Conservation (phyloP, 2,113 vertebrate genomes). For the Phalacrocorax aristotelis region DNA sequence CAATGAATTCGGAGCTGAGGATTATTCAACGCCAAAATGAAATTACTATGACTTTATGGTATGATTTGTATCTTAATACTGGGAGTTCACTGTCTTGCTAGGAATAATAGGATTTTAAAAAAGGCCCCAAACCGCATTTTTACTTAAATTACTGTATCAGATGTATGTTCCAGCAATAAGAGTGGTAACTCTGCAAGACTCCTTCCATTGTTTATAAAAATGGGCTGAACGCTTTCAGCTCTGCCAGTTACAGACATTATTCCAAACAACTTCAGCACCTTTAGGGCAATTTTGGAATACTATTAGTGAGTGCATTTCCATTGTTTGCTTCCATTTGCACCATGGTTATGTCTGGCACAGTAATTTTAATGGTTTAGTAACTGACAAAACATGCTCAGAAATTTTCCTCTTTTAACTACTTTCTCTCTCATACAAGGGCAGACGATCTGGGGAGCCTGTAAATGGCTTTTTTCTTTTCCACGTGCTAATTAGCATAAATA, state of each 20-base stretch:
- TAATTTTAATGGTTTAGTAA: constrained; percentile 2
- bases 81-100: constrained; percentile 5
- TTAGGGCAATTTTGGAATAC: background rate
- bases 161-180: constrained; percentile 21
- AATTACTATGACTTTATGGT: background rate
- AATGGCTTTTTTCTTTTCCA: constrained; percentile 14
- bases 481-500: background rate
- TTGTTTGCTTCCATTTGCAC: background rate
- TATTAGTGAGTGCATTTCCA: background rate
- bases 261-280: constrained; percentile 30
- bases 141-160: background rate
- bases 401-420: constrained; percentile 16
- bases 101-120: constrained; percentile 13
- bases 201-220: constrained; percentile 20
- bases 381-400: background rate
- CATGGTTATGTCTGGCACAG: background rate
- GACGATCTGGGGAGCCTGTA: background rate
- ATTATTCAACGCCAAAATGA: background rate
- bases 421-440: background rate
- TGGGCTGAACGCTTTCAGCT: background rate
- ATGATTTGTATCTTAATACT: constrained; percentile 11
- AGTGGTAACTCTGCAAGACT: background rate
- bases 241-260: background rate
- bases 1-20: background rate
- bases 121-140: background rate